Base-by-base conservation (phyloP, 2,113 vertebrate genomes). In the Terrapene triunguis region DNA sequence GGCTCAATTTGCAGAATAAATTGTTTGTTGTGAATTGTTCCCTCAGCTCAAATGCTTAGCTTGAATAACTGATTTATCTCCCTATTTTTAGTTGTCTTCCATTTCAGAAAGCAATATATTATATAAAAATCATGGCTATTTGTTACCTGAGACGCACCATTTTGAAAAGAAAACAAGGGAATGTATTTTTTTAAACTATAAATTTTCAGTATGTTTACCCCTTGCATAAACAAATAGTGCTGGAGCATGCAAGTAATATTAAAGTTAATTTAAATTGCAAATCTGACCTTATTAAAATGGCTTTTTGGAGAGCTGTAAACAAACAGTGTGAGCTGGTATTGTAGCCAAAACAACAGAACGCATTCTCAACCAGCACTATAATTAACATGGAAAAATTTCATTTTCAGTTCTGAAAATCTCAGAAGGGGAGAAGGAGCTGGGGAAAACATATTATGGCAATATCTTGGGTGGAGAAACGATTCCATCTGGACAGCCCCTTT, bases 241-340 rank as follows among this genome's bases (percentile, higher is more conserved):
- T 83, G 86, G 91, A 97, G 96, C 98, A 97, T 97, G 97, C 88
- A 98, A 98, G 97, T 98, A 98, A 98, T 98, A 98, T 98, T 98
- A 97, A 98, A 97, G 98, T 98, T 98, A 97, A 98, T 98, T 98
- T 98, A 98, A 98, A 98, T 98, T 98, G 98, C 98, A 98, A 98
- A 98, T 98, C 93, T 98, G 98, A 98, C 98, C 98, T 98, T 98
- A 98, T 98, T 98, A 98, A 98, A 98, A 98, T 97, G 97, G 95
- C 88, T 98, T 98, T 98, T 97, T 96, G 95, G 97, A 98, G 97
- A 98, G 95, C 97, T 97, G 97, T 98, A 98, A 98, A 98, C 98
- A 98, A 98, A 98, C 96, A 98, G 96, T 94, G 92, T 94, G 72
- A 94, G 57, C 93, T 93, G 83, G 97, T 97, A 98, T 98, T 89